Base-by-base conservation (phyloP, 2,797 vertebrate species). In the Anguilla pacifica region DNA sequence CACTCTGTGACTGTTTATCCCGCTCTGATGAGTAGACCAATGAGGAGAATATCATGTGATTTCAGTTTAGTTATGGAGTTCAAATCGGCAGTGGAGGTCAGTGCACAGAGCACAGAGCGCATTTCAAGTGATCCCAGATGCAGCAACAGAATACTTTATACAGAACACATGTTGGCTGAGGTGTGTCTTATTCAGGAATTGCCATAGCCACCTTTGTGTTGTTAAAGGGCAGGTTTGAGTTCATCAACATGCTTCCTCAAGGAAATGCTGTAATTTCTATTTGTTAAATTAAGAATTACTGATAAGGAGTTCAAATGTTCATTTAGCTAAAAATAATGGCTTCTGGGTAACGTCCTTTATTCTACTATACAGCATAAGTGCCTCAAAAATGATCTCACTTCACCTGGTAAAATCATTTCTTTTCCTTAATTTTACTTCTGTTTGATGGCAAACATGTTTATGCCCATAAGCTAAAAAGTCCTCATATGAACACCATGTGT, bases 111-210 rank as follows among this genome's bases (percentile, higher is more conserved):
- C 77, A 49, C 77, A 35, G 28, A 85, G 85, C 89, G 43, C 43
- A 92, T 89, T 89, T 84, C 91, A 92, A 94, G 91, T 90, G 88
- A 86, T 91, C 91, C 92, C 93, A 94, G 90, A 91, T 93, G 91
- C 86, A 86, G 88, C 31, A 91, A 90, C 86, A 88, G 31, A 88
- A 92, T 87, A 43, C 79, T 91, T 93, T 86, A 94, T 94, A 51
- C 90, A 82, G 91, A 94, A 93, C 94, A 93, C 89, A 90, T 94
- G 93, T 93, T 72, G 79, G 49, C 64, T 88, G 85, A 93, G 91
- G 93, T 93, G 91, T 92, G 91, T 91, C 87, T 89, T 88, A 83
- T 88, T 49, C 35, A 57, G 57, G 57, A 84, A 84, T 57, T 28
- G 43, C 25, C 59, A 39, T 84, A 17, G 86, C 82, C 85, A 89